Conservation (phyloP, 2,797 vertebrate genomes). For the Sebastes variabilis region DNA sequence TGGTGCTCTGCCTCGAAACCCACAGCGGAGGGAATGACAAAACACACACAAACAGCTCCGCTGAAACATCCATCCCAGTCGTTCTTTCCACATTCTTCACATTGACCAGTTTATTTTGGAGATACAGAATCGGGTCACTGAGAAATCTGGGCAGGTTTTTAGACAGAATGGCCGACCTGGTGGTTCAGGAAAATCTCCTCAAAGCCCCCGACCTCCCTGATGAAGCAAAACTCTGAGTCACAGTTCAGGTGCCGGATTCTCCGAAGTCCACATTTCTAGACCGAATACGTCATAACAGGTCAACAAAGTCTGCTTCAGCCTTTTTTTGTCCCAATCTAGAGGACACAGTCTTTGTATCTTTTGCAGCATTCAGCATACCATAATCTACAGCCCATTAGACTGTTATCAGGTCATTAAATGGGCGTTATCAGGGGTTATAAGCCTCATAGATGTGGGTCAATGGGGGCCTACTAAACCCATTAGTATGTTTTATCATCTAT, state of each 20-base stretch:
- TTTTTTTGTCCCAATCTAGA: no score
- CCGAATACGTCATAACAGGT: background rate
- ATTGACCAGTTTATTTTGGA: slow-evolving; percentile 36
- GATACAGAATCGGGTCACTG: background rate
- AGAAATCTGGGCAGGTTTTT: slow-evolving; percentile 10
- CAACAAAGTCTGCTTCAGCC: no score
- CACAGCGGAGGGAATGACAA: slow-evolving; percentile 49
- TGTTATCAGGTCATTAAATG: no score
- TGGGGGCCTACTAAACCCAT: no score
- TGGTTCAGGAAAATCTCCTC: background rate
- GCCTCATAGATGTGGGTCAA: no score
- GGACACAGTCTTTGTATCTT: background rate
- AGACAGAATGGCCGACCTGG: background rate
- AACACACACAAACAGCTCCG: slow-evolving; percentile 35
- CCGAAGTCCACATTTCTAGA: background rate
- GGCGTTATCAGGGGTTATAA: no score
- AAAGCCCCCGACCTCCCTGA: background rate
- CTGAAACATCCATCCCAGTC: slow-evolving; percentile 8
- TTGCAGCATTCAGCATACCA: background rate
- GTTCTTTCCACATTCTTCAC: slow-evolving; percentile 40
- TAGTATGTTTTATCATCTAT: no score
- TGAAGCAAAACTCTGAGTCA: background rate
- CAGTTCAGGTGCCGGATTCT: background rate
- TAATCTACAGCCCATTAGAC: no score
- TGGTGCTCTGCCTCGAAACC: slow-evolving; percentile 45